Evolutionary conservation across 2,113 vertebrate genomes (phyloP), one percentile per base, ranked within the genome.

Genomic region (Caranx melampygus): DNA sequence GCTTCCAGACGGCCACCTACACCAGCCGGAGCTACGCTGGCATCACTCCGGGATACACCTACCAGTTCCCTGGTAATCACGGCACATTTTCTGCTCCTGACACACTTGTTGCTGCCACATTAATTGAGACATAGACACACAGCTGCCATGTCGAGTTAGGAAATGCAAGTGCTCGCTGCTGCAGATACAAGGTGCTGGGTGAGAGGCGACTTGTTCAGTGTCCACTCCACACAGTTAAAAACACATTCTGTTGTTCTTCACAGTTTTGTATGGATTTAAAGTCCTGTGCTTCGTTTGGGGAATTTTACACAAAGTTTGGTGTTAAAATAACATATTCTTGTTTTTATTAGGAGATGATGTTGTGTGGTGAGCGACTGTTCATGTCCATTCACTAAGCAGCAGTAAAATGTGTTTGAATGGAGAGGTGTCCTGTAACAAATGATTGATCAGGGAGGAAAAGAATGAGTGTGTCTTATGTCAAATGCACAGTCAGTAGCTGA

Each of bases 1-100:
- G 98, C 77, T 99, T 99, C 94, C 98, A 99, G 92, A 97, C 98
- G 4, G 97, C 98, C 16, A 98, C 98, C 61, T 99, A 99, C 0
- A 96, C 98, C 11, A 98, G 98, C 80, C 96, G 98, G 72, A 98
- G 97, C 93, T 99, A 99, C 59, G 96, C 98, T 78, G 97, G 98
- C 89, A 95, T 99, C 51, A 97, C 98, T 65, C 98, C 98, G 59
- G 98, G 98, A 87, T 99, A 99, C 79, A 99, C 98, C 92, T 99
- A 99, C 91, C 98, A 99, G 95, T 99, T 99, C 87, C 98, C 98
- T 4, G 98, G 98, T 99, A 96, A 95, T 95, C 83, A 31, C 74
- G 64, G 16, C 83, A 75, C 54, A 70, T 60, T 54, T 5, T 26
- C 67, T 51, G 13, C 62, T 75, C 44, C 61, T 26, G 18, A 72